A percentile compares a stretch with the other conserved stretches of the same genome.
Conservation (phyloP, 2,797 vertebrate species). For the Megalops cyprinoides region DNA sequence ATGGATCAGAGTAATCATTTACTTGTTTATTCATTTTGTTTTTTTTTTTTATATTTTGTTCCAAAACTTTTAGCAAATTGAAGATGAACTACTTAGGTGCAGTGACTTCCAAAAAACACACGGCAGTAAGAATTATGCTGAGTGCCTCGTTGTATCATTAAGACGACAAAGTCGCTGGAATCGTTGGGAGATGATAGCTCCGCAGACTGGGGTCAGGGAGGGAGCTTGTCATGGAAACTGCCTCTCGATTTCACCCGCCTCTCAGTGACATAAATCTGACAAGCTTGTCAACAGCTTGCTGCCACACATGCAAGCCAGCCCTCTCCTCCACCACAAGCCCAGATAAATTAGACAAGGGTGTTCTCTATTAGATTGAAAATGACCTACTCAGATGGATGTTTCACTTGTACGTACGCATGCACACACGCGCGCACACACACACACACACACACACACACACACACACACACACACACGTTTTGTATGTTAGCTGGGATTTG, state of each 20-base stretch:
- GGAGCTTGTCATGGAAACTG: background rate
- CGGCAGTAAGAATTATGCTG: background rate
- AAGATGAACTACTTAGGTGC: background rate
- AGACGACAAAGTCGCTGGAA: background rate
- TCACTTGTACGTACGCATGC: too few species aligned
- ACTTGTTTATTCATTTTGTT: background rate
- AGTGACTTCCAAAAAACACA: background rate
- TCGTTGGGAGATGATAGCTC: background rate
- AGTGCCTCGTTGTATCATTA: background rate
- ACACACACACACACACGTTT: too few species aligned
- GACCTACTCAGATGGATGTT: too few species aligned
- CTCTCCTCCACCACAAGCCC: background rate
- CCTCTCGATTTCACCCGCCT: background rate
- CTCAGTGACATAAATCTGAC: slow-evolving; percentile 3
- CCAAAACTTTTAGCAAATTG: background rate
- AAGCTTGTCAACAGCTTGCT: background rate
- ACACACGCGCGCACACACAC: too few species aligned
- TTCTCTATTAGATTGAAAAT: background rate
- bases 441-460: too few species aligned
- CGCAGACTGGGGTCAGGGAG: background rate
- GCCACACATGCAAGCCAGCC: background rate
- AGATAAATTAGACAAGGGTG: background rate
- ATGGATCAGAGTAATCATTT: slow-evolving; percentile 18
- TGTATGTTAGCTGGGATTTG: too few species aligned
- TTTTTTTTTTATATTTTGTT: background rate